phyloP scores from a whole-genome alignment of 1,140 invertebrate species.

The Drosophila navojoa region DNA sequence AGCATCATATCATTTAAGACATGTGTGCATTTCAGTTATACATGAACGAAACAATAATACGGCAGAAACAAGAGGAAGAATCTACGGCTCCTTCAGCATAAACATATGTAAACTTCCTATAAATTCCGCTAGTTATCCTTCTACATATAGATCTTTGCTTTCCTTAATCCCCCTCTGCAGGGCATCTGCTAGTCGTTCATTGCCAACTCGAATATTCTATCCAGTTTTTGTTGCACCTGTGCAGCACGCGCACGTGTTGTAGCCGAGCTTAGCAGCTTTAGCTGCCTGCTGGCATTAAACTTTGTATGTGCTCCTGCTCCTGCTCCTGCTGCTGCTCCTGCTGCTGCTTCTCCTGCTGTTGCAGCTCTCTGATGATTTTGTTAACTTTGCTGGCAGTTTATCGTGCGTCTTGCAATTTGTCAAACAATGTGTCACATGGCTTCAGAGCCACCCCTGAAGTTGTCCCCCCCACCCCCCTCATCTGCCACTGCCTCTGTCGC shows the following conservation, averaged over 20 bases:
- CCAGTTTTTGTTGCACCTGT: constrained; percentile 53
- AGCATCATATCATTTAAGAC: too few relatives aligned
- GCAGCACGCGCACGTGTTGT: constrained; percentile 19
- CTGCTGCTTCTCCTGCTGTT: background rate
- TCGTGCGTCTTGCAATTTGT: constrained; percentile 72
- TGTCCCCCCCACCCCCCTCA: background rate
- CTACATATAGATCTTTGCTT: too few relatives aligned
- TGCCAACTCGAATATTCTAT: background rate
- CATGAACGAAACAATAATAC: too few relatives aligned
- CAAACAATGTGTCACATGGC: constrained; percentile 81
- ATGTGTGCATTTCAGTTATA: too few relatives aligned
- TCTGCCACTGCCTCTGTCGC: background rate
- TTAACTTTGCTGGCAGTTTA: constrained; percentile 54
- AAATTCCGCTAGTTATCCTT: too few relatives aligned
- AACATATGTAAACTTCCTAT: too few relatives aligned
- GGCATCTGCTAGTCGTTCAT: background rate
- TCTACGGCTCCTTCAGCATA: too few relatives aligned
- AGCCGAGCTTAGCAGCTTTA: constrained; percentile 46
- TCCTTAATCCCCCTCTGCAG: too few relatives aligned
- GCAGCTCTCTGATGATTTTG: constrained; percentile 70
- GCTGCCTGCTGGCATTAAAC: constrained; percentile 71
- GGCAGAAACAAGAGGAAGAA: too few relatives aligned
- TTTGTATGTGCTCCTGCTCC: constrained; percentile 36
- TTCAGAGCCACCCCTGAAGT: constrained; percentile 13
- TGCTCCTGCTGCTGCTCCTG: background rate